Conservation (phyloP, 2,888 invertebrate species). For the Saturnia pavonia region DNA sequence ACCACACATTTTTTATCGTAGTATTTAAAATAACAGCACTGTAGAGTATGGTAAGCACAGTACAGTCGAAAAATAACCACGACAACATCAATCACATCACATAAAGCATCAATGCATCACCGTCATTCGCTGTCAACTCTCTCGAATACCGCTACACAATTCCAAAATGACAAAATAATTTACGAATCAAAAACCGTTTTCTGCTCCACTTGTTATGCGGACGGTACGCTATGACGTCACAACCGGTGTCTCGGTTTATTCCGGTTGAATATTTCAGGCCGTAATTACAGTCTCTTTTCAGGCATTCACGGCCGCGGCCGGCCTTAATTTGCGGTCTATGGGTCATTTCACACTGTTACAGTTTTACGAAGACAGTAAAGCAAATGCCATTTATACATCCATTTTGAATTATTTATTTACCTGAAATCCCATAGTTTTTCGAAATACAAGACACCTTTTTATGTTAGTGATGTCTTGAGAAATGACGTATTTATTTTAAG, state of each 20-base stretch:
- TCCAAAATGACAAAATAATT: no score
- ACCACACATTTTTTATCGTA: no score
- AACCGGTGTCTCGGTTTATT: constrained; percentile 52
- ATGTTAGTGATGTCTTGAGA: no score
- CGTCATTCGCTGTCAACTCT: background rate
- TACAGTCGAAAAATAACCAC: no score
- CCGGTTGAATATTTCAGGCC: constrained; percentile 68
- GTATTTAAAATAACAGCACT: no score
- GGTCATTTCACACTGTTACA: constrained; percentile 25
- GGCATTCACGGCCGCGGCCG: constrained; percentile 44
- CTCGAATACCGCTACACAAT: no score
- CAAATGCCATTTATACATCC: background rate
- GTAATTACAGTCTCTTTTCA: constrained; percentile 71
- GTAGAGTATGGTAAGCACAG: no score
- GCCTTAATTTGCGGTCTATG: constrained; percentile 50
- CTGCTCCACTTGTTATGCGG: constrained; percentile 34
- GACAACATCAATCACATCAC: no score
- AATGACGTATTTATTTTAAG: no score
- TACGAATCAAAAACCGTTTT: background rate
- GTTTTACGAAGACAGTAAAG: constrained; percentile 28
- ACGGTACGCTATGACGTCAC: constrained; percentile 56
- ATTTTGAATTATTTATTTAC: background rate
- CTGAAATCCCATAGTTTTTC: background rate
- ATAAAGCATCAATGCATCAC: no score
- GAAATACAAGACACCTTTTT: background rate